Percentiles rank a stretch among this genome's conserved stretches.
phyloP scores from a whole-genome alignment of 1,140 invertebrate genomes.

The Planococcus citri region DNA sequence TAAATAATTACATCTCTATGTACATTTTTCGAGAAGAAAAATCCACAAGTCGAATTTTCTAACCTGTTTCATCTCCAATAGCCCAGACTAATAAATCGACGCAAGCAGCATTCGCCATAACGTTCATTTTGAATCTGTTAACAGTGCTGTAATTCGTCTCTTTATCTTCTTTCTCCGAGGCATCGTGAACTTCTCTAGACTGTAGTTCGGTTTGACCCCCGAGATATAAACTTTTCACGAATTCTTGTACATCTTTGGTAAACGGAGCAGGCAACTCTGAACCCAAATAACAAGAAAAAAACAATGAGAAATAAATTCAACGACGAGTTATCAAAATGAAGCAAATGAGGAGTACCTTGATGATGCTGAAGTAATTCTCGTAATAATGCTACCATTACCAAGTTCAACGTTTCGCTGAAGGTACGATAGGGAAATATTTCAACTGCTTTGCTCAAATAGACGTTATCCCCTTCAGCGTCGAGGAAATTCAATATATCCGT shows the following conservation, averaged over 20 bases:
- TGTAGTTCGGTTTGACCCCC: conserved; percentile 86
- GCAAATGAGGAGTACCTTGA: conserved; percentile 40
- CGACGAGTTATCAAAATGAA: neutral
- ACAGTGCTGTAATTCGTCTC: conserved; percentile 63
- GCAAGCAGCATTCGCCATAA: conserved; percentile 93
- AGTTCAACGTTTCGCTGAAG: conserved; percentile 86
- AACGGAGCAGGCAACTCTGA: conserved; percentile 73
- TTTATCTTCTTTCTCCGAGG: conserved; percentile 64
- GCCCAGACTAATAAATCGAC: conserved; percentile 96
- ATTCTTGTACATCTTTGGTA: conserved; percentile 87
- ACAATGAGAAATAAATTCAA: neutral
- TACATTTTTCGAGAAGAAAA: too few relatives aligned
- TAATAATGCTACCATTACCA: conserved; percentile 83
- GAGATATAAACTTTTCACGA: conserved; percentile 73
- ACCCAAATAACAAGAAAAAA: conserved; percentile 27
- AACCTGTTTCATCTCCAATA: conserved; percentile 90
- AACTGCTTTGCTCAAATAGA: conserved; percentile 48
- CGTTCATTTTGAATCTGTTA: conserved; percentile 88
- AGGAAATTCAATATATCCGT: conserved; percentile 70
- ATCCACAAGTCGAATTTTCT: conserved; percentile 30
- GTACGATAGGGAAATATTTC: conserved; percentile 75
- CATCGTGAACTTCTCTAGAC: conserved; percentile 58
- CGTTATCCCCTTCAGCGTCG: conserved; percentile 69
- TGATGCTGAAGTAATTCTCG: conserved; percentile 83
- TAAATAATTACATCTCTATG: too few relatives aligned